phyloP scores from a whole-genome alignment of 2,113 vertebrate species.

The Apeltes quadracus region DNA sequence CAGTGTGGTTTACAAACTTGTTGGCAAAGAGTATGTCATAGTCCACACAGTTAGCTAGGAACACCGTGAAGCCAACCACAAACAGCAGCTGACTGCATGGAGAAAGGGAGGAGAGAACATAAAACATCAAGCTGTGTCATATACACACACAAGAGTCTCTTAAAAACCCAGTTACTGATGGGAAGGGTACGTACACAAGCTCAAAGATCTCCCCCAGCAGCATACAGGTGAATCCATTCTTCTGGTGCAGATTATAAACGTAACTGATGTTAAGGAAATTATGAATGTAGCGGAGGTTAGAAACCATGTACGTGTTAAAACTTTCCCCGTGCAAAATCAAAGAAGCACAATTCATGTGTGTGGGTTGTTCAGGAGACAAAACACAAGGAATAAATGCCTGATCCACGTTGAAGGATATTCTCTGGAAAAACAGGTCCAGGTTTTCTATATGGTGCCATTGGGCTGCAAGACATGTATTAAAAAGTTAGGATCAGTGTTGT shows the following conservation, averaged over 20 bases:
- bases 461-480: slow-evolving; percentile 79
- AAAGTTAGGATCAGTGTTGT: slow-evolving; percentile 11
- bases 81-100: slow-evolving; percentile 93
- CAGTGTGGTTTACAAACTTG: slow-evolving; percentile 95
- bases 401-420: slow-evolving; percentile 90
- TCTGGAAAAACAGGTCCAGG: slow-evolving; percentile 97
- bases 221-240: slow-evolving; percentile 99
- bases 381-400: not conserved
- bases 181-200: slow-evolving; percentile 87
- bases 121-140: not conserved
- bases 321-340: not conserved
- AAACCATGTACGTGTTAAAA: not conserved
- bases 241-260: slow-evolving; percentile 98
- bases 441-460: slow-evolving; percentile 99
- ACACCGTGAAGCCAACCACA: slow-evolving; percentile 96
- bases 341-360: not conserved
- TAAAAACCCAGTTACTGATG: not conserved
- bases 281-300: slow-evolving; percentile 11
- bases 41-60: slow-evolving; percentile 97
- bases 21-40: slow-evolving; percentile 99
- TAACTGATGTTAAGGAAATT: slow-evolving; percentile 73
- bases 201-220: slow-evolving; percentile 96
- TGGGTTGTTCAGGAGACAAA: not conserved
- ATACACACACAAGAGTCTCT: not conserved
- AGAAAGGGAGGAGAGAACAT: slow-evolving; percentile 12